A percentile compares a stretch with the other conserved stretches of the same genome.
phyloP scores from a whole-genome alignment of 2,888 invertebrate species.

The Chrysodeixis includens region DNA sequence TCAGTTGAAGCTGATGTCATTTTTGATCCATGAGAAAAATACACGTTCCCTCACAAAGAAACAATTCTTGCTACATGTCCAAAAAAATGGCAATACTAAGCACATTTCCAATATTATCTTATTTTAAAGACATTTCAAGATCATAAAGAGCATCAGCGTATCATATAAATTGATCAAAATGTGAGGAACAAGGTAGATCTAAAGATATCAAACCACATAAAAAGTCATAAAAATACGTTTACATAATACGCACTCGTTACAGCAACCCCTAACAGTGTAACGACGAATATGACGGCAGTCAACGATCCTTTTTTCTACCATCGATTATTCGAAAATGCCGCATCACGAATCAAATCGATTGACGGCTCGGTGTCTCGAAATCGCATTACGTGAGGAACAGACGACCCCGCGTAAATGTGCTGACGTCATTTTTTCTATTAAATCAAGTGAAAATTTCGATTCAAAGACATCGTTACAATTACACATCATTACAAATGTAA shows the following conservation, averaged over 20 bases:
- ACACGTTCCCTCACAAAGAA: too few relatives aligned
- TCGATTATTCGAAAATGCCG: conserved; percentile 45
- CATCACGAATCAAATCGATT: conserved; percentile 56
- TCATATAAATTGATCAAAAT: background rate
- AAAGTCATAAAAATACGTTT: conserved; percentile 11
- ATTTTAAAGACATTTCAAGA: background rate
- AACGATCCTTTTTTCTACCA: conserved; percentile 17
- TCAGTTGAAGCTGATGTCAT: too few relatives aligned
- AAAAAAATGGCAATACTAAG: background rate
- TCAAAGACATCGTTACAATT: conserved; percentile 15
- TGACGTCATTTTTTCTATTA: conserved; percentile 41
- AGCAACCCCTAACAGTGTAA: conserved; percentile 10
- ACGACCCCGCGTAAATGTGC: conserved; percentile 33
- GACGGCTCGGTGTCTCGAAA: conserved; percentile 44
- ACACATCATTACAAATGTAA: background rate
- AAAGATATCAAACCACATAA: conserved; percentile 9
- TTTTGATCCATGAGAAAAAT: too few relatives aligned
- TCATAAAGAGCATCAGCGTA: background rate
- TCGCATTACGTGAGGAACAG: conserved; percentile 45
- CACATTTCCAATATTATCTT: background rate
- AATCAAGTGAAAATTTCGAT: conserved; percentile 22
- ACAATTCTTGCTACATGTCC: too few relatives aligned
- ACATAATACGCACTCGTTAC: conserved; percentile 15
- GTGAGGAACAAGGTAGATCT: background rate
- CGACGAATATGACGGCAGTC: conserved; percentile 16